A percentile compares a stretch with the other conserved stretches of the same genome.
Conservation (phyloP, 2,888 invertebrate genomes). For the Agrochola lychnidis region DNA sequence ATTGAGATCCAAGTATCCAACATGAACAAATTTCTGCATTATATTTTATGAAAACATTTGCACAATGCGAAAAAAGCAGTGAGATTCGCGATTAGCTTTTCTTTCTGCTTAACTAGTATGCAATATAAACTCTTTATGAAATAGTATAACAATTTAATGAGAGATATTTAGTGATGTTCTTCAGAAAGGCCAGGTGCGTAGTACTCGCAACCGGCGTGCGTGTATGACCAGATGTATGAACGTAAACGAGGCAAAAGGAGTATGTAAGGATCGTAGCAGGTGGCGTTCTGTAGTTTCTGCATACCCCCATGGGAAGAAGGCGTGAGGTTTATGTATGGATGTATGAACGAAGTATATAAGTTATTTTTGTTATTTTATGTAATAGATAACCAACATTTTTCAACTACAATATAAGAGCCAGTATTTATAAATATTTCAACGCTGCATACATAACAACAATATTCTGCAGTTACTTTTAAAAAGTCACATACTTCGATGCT, state of each 20-base stretch:
- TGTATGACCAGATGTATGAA: no score
- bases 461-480: conserved; percentile 30
- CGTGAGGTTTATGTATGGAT: no score
- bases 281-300: no score
- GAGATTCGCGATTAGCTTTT: not conserved
- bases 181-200: no score
- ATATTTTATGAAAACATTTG: no score
- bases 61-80: no score
- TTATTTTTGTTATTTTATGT: conserved; percentile 1
- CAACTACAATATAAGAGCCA: conserved; percentile 40
- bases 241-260: no score
- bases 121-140: not conserved
- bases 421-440: conserved; percentile 58
- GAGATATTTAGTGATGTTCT: no score
- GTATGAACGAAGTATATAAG: not conserved
- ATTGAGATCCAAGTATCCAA: not conserved
- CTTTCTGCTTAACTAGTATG: not conserved
- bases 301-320: no score
- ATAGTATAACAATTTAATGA: not conserved
- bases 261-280: no score
- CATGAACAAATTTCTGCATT: no score
- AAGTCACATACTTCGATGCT: not conserved
- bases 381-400: conserved; percentile 3
- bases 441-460: conserved; percentile 15
- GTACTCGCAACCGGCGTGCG: no score